Conservation (phyloP, 1,140 invertebrate genomes). For the Schlechtendalia chinensis region DNA sequence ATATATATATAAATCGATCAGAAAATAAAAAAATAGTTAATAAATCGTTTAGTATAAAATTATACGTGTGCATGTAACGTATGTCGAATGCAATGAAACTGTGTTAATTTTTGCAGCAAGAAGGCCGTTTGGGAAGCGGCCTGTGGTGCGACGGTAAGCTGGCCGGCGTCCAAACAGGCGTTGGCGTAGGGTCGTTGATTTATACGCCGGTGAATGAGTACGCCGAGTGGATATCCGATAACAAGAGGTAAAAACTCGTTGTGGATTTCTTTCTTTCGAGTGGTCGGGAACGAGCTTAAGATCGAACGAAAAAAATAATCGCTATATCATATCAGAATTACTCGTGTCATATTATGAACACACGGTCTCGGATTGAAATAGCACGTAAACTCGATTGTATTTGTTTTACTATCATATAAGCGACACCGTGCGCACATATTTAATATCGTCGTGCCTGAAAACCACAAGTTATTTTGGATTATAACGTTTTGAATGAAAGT, state of each 20-base stretch:
- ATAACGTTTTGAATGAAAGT: not conserved
- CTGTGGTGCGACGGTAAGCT: conserved; percentile 51
- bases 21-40: too few species aligned
- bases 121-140: conserved; percentile 45
- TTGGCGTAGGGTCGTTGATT: conserved; percentile 52
- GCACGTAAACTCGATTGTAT: conserved; percentile 3
- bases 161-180: conserved; percentile 52
- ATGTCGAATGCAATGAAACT: not conserved
- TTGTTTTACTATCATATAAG: not conserved
- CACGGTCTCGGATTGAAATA: not conserved
- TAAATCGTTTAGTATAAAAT: too few species aligned
- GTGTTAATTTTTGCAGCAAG: conserved; percentile 35
- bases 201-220: conserved; percentile 52
- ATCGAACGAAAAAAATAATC: not conserved
- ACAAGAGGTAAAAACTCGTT: conserved; percentile 49
- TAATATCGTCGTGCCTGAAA: too few species aligned
- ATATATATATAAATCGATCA: too few species aligned
- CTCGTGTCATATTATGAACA: conserved; percentile 9
- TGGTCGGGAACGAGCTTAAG: not conserved
- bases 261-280: not conserved
- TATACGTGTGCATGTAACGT: too few species aligned
- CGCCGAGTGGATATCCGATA: conserved; percentile 51
- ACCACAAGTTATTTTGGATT: too few species aligned
- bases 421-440: too few species aligned
- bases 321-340: not conserved